Base-by-base conservation (phyloP, 2,797 vertebrate genomes). In the Tiaroga cobitis region DNA sequence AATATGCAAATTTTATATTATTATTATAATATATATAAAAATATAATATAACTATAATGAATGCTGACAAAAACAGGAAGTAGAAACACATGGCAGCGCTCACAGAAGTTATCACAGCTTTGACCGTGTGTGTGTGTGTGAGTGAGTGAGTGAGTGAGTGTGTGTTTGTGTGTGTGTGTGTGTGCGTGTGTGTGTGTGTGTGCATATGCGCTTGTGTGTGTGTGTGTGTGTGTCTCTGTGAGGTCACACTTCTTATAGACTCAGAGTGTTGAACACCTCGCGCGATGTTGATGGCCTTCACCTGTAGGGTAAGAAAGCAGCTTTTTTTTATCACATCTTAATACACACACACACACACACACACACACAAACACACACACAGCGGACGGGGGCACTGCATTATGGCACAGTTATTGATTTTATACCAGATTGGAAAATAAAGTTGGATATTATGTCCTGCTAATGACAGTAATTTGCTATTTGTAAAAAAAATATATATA, bases 201-300 rank as follows among this genome's bases (percentile, higher is more conserved):
- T 3, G 70, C 19, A 59, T 32, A 74, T 13, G 37, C 72, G 67
- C 69, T 34, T 56, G 82, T 76, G 74, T 80, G 79, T 54, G 72
- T 73, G 82, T 70, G 49, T 70, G 78, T 54, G 34, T 29, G 46
- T 39, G 68, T 56, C 79, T 74, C 76, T 76, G n/a, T 88, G 80
- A 83, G 84, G 84, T 86, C 84, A 87, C 24, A 56, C 18, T 67
- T 80, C 51, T 80, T 46, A 83, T 59, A 86, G 46, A 68, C 41
- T 68, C 69, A 68, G 61, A 54, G 68, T 78, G 70, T 81, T 83
- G 63, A 77, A 80, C 56, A 69, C 61, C 70, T 88, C 61, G 24
- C 11, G 13, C 19, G n/a, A 70, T 78, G 51, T 41, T 32, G 56
- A 82, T 49, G 81, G 56, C 56, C 69, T 61, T 74, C 26, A 82